A percentile compares a stretch with the other conserved stretches of the same genome.
Conservation (phyloP, 1,140 invertebrate genomes). For the Nasonia vitripennis region DNA sequence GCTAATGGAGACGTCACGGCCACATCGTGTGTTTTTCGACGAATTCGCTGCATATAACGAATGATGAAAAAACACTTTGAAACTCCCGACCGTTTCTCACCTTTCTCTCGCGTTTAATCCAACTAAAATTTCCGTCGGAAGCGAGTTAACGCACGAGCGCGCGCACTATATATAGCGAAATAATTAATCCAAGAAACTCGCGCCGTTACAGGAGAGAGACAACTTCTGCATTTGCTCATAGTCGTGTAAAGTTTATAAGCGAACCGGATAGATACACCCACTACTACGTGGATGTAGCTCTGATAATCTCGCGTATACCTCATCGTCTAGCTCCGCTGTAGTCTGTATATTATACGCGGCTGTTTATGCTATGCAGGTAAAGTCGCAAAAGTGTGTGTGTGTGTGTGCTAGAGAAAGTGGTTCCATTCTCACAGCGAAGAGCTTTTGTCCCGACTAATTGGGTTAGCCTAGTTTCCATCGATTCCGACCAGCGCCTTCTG, state of each 20-base stretch:
- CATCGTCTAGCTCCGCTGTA: background rate
- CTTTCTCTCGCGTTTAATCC: background rate
- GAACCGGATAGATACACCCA: background rate
- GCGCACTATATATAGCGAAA: background rate
- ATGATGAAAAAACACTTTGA: too few relatives aligned
- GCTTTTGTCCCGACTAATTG: slow-evolving; percentile 66
- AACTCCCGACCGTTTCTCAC: background rate
- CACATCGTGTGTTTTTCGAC: background rate
- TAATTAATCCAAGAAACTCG: slow-evolving; percentile 20
- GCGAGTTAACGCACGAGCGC: background rate
- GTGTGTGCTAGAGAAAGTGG: background rate
- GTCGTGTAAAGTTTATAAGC: too few relatives aligned
- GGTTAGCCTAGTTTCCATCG: slow-evolving; percentile 64
- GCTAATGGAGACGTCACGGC: background rate
- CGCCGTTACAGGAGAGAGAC: background rate
- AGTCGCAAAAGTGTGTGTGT: background rate
- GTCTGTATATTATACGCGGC: too few relatives aligned
- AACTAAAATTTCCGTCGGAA: background rate
- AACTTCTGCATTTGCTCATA: background rate
- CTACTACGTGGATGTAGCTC: background rate
- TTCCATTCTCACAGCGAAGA: slow-evolving; percentile 45
- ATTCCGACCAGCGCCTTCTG: slow-evolving; percentile 51
- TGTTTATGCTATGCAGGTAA: background rate
- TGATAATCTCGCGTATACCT: background rate
- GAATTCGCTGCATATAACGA: too few relatives aligned